Base-by-base conservation (phyloP, 2,113 vertebrate genomes). In the Herpailurus yagouaroundi region DNA sequence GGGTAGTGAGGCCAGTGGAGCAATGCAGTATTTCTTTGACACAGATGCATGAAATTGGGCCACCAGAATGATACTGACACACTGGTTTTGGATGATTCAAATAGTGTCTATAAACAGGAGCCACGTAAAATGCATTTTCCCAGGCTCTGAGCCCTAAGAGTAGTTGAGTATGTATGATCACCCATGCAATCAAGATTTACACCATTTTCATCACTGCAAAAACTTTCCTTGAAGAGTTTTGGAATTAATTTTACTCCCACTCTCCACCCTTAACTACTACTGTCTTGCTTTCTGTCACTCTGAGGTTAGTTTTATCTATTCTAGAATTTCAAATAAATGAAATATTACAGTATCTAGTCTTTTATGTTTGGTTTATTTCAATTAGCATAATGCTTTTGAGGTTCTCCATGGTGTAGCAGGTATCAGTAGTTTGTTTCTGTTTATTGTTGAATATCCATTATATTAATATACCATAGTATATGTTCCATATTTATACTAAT, bases 291-390 rank as follows among this genome's bases (percentile, higher is more conserved):
- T 93, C 76, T 68, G 48, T 83, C 80, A 45, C 29, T 88, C 10
- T 88, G 29, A 79, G 80, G 33, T 92, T 89, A 96, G 15, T 95
- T 96, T 71, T 92, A 33, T 73, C 4, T 92, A 69, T 68, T 69
- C 10, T 71, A 86, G 89, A 60, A 90, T 94, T 95, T 93, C 66
- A 83, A 87, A 76, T 91, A 91, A 80, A 71, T 88, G 23, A 15
- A 83, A 83, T 55, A 5, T 66, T 48, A 87, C 5, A 10, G 7
- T 73, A 90, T n/a, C 3, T 90, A 89, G 13, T 16, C 31, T 91
- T 92, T 90, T 95, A 23, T 79, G 23, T 52, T 15, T 90, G 33
- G 5, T n/a, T 97, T 90, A 79, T 91, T 92, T 92, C 45, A 91
- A 60, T 93, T 83, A 76, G 74, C 38, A 45, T 83, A 90, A 83